Base-by-base conservation (phyloP, 2,113 vertebrate species). In the Atractosteus spatula region DNA sequence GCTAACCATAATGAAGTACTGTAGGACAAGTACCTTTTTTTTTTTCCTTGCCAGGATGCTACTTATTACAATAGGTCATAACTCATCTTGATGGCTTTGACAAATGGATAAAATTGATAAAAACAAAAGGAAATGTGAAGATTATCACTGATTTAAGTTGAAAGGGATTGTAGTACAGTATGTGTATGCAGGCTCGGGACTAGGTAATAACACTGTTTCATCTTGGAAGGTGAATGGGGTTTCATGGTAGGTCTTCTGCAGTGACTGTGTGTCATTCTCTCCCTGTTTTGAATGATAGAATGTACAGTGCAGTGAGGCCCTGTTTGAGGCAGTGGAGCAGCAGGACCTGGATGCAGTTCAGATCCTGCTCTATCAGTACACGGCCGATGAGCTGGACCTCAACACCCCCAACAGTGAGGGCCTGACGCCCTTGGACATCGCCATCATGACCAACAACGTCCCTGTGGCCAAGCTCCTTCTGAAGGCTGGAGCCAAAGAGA, bases 241-340 rank as follows among this genome's bases (percentile, higher is more conserved):
- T 5, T 51, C 5, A 2, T 7, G 10, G 10, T 11, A 14, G 7
- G 59, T 62, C 17, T 62, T 5, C 14, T 14, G 14, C 59, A 3
- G 29, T 29, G 29, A 29, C 29, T 29, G 29, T 29, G 29, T 29
- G 29, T 29, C 29, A 29, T 29, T 29, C 59, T 62, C 7, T 3
- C 17, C 17, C 62, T 41, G 14, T 16, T 64, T 7, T 71, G 57
- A 2, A 42, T 68, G 56, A 64, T 80, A 98, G 96, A 94, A 94
- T 41, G 92, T 96, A 84, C 96, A 96, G 85, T 94, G 94, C 85
- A 93, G 90, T 8, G 96, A 98, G 87, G 96, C 95, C 3, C 83
- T 99, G 81, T 93, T 98, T 2, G 96, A 98, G 81, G 97, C 96
- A 0, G 95, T 98, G 41, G 96, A 98, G 76, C 97, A 99, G 87